Evolutionary conservation across 2,888 invertebrate species (phyloP).

Genomic region (Hypercompe scribonia): DNA sequence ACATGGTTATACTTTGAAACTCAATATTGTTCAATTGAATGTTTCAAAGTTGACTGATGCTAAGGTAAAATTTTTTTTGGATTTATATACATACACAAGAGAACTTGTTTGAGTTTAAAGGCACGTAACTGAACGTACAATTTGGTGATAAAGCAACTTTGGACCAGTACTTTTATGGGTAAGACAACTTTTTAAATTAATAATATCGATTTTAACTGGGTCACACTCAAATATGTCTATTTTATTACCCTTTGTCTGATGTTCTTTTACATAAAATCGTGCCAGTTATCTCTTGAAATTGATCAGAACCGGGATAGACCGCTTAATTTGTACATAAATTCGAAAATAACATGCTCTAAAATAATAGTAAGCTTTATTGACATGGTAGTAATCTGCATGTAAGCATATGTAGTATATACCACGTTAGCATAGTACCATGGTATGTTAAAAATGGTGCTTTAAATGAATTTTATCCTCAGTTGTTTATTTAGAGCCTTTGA

Average conservation of each 20-base stretch:
- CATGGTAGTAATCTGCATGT: no score
- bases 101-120: background rate
- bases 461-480: no score
- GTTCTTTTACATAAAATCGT: background rate
- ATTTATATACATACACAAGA: conserved; percentile 4
- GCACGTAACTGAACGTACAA: background rate
- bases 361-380: no score
- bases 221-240: background rate
- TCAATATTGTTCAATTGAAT: background rate
- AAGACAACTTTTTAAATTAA: background rate
- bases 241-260: background rate
- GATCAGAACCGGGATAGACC: background rate
- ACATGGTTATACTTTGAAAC: background rate
- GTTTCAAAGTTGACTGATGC: background rate
- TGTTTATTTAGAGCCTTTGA: no score
- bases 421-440: no score
- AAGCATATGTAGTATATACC: no score
- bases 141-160: background rate
- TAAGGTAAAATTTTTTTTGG: background rate
- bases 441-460: no score
- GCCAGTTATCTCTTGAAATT: background rate
- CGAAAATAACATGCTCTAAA: background rate
- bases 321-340: background rate
- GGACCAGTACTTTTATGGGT: background rate
- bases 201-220: background rate